Evolutionary conservation across 64 coral and sea anemone genomes (phyloP).

Genomic region (Orbicella faveolata): DNA sequence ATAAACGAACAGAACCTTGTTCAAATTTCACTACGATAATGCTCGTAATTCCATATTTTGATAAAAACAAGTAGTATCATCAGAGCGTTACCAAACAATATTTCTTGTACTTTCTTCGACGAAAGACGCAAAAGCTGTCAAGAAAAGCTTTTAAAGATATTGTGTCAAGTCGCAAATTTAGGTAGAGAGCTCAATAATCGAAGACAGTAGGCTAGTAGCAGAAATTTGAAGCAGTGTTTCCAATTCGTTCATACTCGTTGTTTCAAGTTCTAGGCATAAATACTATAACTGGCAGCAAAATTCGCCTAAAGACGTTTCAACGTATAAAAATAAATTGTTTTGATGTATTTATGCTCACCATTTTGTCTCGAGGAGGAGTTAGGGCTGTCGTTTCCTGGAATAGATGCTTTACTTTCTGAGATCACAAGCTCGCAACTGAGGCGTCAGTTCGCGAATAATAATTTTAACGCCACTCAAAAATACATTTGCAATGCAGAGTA

Average conservation of each 20-base stretch:
- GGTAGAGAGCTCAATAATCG: background rate
- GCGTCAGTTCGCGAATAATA: slow-evolving; percentile 11
- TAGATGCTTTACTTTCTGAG: background rate
- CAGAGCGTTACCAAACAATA: background rate
- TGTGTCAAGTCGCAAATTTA: background rate
- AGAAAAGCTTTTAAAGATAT: background rate
- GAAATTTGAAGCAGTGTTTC: background rate
- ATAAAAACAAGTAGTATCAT: background rate
- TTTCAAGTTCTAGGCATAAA: background rate
- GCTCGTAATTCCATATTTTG: background rate
- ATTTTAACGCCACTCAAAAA: slow-evolving; percentile 6
- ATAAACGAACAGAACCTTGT: background rate
- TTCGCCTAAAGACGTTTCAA: background rate
- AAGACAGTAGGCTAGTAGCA: background rate
- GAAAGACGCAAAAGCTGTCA: background rate
- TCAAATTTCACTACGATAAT: background rate
- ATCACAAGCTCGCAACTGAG: background rate
- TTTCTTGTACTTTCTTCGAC: background rate
- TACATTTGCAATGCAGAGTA: slow-evolving; percentile 45
- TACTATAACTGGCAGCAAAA: background rate
- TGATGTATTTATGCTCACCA: background rate
- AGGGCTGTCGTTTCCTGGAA: background rate
- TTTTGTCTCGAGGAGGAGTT: background rate
- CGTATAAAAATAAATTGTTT: background rate
- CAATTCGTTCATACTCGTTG: background rate